Evolutionary conservation across 1,140 invertebrate species (phyloP).

Genomic region (Diorhabda carinulata): DNA sequence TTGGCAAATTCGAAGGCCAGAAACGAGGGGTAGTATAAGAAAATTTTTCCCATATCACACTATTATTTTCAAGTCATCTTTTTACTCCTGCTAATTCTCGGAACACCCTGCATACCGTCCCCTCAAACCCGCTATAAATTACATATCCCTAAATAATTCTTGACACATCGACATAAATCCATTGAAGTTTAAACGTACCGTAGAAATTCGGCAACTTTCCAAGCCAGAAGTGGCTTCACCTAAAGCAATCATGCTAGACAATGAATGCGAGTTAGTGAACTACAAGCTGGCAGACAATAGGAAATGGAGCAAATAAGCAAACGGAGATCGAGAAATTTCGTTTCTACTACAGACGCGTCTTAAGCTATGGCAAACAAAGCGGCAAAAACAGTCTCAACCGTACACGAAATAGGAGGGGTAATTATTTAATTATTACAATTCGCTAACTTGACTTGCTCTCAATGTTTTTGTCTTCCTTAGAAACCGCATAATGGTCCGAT

Average conservation of each 20-base stretch:
- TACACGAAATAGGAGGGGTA: conserved; percentile 19
- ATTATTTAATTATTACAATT: conserved; percentile 18
- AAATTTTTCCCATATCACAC: too few species aligned
- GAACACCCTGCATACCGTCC: too few species aligned
- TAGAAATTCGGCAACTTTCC: background rate
- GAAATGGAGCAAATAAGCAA: conserved; percentile 5
- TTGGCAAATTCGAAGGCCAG: too few species aligned
- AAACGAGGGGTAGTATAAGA: too few species aligned
- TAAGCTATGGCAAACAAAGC: conserved; percentile 11
- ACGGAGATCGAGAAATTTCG: conserved; percentile 10
- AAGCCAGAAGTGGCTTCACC: background rate
- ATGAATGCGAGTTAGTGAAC: conserved; percentile 10
- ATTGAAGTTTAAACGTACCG: background rate
- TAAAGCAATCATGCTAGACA: conserved; percentile 3
- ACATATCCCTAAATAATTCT: background rate
- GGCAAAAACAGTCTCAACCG: conserved; percentile 5
- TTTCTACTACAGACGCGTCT: conserved; percentile 6
- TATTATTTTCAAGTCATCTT: too few species aligned
- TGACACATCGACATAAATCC: background rate
- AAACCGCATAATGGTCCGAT: conserved; percentile 1
- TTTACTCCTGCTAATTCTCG: too few species aligned
- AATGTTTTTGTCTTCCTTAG: conserved; percentile 7
- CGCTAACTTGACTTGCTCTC: background rate
- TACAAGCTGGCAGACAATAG: conserved; percentile 14
- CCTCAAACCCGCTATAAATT: background rate